Conservation (phyloP, 2,888 invertebrate genomes). For the Thumatha senex region DNA sequence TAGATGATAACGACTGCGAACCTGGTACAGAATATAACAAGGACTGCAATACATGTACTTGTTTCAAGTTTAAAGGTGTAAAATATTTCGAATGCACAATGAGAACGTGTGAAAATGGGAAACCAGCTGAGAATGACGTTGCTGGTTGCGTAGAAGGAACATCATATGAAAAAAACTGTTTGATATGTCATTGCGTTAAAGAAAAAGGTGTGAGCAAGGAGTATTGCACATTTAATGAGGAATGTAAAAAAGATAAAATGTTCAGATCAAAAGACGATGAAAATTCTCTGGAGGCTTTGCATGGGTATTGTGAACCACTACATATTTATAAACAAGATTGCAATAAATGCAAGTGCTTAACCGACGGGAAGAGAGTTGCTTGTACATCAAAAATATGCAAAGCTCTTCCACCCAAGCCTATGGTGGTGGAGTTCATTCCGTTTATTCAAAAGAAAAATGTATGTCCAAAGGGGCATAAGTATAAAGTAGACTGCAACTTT, state of each 20-base stretch:
- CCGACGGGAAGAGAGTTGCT: constrained; percentile 52
- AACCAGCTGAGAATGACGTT: neutral
- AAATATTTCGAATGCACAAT: constrained; percentile 71
- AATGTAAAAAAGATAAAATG: constrained; percentile 25
- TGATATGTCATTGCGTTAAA: constrained; percentile 52
- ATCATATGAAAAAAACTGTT: constrained; percentile 52
- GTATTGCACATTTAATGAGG: constrained; percentile 43
- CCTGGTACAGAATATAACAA: constrained; percentile 53
- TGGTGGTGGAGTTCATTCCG: constrained; percentile 53
- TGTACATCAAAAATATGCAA: constrained; percentile 52
- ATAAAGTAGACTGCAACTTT: constrained; percentile 62
- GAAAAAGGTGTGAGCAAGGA: constrained; percentile 39
- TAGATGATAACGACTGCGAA: constrained; percentile 47
- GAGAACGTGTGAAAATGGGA: constrained; percentile 41
- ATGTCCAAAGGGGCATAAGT: constrained; percentile 58
- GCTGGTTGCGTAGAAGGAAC: constrained; percentile 52
- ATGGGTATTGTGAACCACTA: constrained; percentile 65
- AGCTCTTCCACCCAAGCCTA: neutral
- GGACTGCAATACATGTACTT: constrained; percentile 65
- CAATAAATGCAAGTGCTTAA: constrained; percentile 58
- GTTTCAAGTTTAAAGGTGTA: constrained; percentile 38
- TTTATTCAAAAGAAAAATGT: constrained; percentile 40
- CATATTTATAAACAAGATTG: constrained; percentile 56
- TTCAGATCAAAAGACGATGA: neutral
- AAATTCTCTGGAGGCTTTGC: constrained; percentile 32